phyloP scores from a whole-genome alignment of 2,113 vertebrate genomes.

The Neodon shergylaensis region DNA sequence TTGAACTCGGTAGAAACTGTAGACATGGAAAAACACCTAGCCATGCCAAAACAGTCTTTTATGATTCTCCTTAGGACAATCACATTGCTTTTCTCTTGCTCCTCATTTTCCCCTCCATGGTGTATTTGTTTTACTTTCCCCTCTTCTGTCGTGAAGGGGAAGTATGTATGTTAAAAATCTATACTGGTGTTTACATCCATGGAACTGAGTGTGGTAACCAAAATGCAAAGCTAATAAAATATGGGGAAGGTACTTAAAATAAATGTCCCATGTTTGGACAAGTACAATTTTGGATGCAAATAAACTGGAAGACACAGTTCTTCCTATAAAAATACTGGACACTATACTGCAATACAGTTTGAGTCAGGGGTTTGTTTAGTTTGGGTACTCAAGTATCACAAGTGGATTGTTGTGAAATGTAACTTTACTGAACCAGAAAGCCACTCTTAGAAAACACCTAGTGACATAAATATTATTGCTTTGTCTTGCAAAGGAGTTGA shows the following conservation, averaged over 20 bases:
- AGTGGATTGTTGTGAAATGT: background rate
- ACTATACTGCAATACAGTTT: background rate
- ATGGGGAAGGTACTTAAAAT: background rate
- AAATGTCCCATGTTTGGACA: background rate
- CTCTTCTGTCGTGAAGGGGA: background rate
- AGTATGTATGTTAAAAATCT: slow-evolving; percentile 38
- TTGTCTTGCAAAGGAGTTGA: background rate
- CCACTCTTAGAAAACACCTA: slow-evolving; percentile 24
- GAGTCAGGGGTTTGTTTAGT: background rate
- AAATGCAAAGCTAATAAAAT: slow-evolving; percentile 23
- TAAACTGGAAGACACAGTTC: background rate
- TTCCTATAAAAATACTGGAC: background rate
- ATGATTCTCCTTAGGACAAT: background rate
- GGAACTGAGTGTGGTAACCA: background rate
- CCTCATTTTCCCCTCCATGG: background rate
- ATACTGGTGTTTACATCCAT: background rate
- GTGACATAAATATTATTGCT: background rate
- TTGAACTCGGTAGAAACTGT: background rate
- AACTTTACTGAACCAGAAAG: slow-evolving; percentile 5
- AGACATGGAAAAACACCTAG: background rate
- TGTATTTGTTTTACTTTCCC: background rate
- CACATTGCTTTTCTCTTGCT: slow-evolving; percentile 26
- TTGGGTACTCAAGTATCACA: background rate
- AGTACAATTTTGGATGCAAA: background rate
- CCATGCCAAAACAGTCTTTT: background rate